These are phyloP conservation scores for Chondrilla cf. caribensis DNA, from an alignment of 37 sponge, comb jelly and placozoan species.

Conservation along the genomic window DNA sequence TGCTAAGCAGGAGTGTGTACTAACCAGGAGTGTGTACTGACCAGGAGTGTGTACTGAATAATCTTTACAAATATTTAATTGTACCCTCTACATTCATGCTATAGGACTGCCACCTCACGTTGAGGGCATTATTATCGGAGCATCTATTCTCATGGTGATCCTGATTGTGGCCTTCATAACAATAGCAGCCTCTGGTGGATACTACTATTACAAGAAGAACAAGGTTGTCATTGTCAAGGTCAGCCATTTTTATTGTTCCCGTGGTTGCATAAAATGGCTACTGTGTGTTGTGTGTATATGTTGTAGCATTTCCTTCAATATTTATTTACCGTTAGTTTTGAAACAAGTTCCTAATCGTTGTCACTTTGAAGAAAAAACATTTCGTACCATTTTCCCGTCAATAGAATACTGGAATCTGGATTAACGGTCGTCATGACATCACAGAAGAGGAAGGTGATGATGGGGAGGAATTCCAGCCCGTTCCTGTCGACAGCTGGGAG, in stretches of 20 bases:
- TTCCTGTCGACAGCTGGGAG: conserved; percentile 13
- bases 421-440: conserved; percentile 1
- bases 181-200: neutral
- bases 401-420: conserved; percentile 10
- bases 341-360: no score
- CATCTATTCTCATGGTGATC: conserved; percentile 1
- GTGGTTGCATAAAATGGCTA: no score
- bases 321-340: no score
- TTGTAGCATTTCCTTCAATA: no score
- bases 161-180: conserved; percentile 5
- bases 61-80: neutral
- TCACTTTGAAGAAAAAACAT: no score
- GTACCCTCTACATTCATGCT: neutral
- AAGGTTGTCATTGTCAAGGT: conserved; percentile 30
- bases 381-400: neutral
- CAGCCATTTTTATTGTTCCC: no score
- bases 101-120: conserved; percentile 3
- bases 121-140: conserved; percentile 15
- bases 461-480: conserved; percentile 4
- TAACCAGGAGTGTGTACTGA: no score
- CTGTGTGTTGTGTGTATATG: no score
- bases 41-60: no score
- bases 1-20: no score
- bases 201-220: conserved; percentile 22
- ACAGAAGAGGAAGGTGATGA: neutral